These are phyloP conservation scores for Margaritifera margaritifera DNA, from an alignment of 2,888 invertebrate genomes.

Conservation along the genomic window DNA sequence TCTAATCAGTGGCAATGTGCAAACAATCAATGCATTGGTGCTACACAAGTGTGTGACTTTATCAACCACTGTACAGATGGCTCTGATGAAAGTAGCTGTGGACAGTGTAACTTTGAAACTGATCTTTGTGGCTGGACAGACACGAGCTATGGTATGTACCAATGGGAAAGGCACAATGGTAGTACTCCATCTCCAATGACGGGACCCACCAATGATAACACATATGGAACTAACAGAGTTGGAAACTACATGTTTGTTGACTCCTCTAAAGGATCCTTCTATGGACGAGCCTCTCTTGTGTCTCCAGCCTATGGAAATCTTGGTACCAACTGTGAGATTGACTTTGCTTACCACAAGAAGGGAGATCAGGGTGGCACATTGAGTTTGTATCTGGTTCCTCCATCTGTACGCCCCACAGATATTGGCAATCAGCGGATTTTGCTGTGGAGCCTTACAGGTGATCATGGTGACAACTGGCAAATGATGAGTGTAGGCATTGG, in stretches of 20 bases:
- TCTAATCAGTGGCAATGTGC: constrained; percentile 51
- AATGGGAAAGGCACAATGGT: constrained; percentile 57
- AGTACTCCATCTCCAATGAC: constrained; percentile 47
- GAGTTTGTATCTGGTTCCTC: constrained; percentile 47
- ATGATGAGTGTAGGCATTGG: constrained; percentile 54
- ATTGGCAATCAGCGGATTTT: constrained; percentile 27
- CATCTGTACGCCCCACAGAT: constrained; percentile 34
- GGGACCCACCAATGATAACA: constrained; percentile 63
- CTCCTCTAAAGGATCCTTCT: constrained; percentile 49
- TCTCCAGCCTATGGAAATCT: constrained; percentile 55
- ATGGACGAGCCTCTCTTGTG: constrained; percentile 49
- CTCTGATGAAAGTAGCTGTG: constrained; percentile 63
- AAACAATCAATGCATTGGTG: constrained; percentile 50
- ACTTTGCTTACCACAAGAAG: constrained; percentile 53
- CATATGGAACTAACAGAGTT: constrained; percentile 40
- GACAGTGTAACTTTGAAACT: constrained; percentile 60
- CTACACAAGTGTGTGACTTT: constrained; percentile 61
- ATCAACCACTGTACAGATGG: constrained; percentile 52
- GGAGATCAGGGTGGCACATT: constrained; percentile 39
- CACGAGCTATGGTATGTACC: constrained; percentile 46
- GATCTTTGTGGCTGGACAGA: constrained; percentile 62
- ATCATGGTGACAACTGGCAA: constrained; percentile 55
- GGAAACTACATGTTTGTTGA: constrained; percentile 66
- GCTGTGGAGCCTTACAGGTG: constrained; percentile 53
- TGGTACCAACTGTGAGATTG: constrained; percentile 50